Percentiles rank a stretch among this genome's conserved stretches.
Conservation (phyloP, 92 coral and sea anemone species). For the Scolanthus callimorphus region DNA sequence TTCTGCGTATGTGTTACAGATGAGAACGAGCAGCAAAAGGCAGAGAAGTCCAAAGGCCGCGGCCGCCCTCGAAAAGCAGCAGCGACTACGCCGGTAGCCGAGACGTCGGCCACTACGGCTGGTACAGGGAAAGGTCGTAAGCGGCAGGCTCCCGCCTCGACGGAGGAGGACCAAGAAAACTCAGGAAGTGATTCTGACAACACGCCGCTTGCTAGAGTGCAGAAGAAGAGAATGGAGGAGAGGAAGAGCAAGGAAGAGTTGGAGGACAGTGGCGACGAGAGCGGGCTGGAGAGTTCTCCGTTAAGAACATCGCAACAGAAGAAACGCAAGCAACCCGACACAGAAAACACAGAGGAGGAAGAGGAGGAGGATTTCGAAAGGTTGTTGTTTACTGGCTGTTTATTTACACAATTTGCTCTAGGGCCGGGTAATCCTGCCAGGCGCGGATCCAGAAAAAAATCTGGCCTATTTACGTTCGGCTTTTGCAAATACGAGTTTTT, state of each 20-base stretch:
- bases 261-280: constrained; percentile 18
- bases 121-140: constrained; percentile 26
- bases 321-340: constrained; percentile 48
- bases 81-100: constrained; percentile 6
- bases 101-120: constrained; percentile 5
- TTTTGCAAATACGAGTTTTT: too few species aligned
- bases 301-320: constrained; percentile 9
- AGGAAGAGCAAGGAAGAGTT: constrained; percentile 9
- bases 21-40: constrained; percentile 35
- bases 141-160: constrained; percentile 16
- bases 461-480: too few species aligned
- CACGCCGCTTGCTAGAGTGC: constrained; percentile 34
- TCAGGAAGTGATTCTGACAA: constrained; percentile 28
- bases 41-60: constrained; percentile 41
- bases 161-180: constrained; percentile 20
- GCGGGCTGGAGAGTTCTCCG: constrained; percentile 4
- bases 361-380: constrained; percentile 62
- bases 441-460: too few species aligned
- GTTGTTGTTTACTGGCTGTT: too few species aligned
- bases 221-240: constrained; percentile 4
- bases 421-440: too few species aligned
- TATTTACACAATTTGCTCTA: too few species aligned
- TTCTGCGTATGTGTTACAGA: too few species aligned
- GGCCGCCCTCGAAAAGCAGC: constrained; percentile 44
- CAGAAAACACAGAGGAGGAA: constrained; percentile 43